These are phyloP conservation scores for Xiphophorus hellerii DNA, from an alignment of 2,113 vertebrate genomes.

Conservation along the genomic window DNA sequence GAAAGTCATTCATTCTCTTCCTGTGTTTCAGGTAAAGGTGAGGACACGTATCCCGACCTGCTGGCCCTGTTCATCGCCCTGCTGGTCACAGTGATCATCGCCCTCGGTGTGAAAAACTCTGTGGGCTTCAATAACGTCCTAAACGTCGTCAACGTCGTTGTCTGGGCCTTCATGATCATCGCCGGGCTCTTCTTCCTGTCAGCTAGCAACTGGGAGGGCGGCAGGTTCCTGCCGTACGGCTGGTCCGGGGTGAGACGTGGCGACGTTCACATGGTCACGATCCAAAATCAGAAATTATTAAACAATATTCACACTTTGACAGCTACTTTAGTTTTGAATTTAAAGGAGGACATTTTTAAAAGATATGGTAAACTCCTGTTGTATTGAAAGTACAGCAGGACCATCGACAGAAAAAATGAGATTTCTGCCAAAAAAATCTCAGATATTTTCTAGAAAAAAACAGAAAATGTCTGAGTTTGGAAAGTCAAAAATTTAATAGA, in stretches of 20 bases:
- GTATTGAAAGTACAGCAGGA: too few species aligned
- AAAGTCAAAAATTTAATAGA: too few species aligned
- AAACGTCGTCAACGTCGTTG: slow-evolving; percentile 90
- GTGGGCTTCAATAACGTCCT: slow-evolving; percentile 95
- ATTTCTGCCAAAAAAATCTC: too few species aligned
- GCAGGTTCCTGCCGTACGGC: slow-evolving; percentile 91
- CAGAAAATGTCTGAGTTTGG: too few species aligned
- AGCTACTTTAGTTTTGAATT: too few species aligned
- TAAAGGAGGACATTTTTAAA: too few species aligned
- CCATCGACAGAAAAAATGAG: too few species aligned
- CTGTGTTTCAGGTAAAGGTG: slow-evolving; percentile 87
- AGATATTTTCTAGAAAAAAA: too few species aligned
- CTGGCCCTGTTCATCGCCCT: slow-evolving; percentile 91
- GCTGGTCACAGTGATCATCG: slow-evolving; percentile 88
- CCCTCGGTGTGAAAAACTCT: slow-evolving; percentile 92
- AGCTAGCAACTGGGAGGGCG: slow-evolving; percentile 88
- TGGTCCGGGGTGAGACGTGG: slow-evolving; percentile 94
- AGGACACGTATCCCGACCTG: slow-evolving; percentile 93
- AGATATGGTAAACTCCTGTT: too few species aligned
- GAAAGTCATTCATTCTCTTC: background rate
- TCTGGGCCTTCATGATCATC: slow-evolving; percentile 95
- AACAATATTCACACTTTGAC: too few species aligned
- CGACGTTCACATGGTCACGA: background rate
- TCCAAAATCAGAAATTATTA: background rate
- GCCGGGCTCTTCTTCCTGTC: slow-evolving; percentile 93